A percentile compares a stretch with the other conserved stretches of the same genome.
Evolutionary conservation across 2,797 vertebrate species (phyloP).

Genomic region (Falco novaeseelandiae): DNA sequence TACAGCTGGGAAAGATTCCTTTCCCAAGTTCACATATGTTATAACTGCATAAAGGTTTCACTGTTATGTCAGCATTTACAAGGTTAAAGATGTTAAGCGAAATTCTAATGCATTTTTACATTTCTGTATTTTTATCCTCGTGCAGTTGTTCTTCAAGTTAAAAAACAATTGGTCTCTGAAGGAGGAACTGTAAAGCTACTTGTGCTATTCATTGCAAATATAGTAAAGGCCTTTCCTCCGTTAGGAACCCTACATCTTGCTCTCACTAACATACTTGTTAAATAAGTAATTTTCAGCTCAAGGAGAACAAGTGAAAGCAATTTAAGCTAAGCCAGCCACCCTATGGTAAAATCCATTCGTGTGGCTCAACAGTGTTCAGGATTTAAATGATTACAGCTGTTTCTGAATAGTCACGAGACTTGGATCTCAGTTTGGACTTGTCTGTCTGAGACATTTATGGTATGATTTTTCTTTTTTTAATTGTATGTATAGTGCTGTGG

Average conservation of each 20-base stretch:
- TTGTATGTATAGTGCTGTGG: not conserved
- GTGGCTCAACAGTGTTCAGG: not conserved
- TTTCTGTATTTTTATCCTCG: not conserved
- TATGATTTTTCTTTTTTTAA: not conserved
- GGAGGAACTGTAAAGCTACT: not conserved
- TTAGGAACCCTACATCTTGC: not conserved
- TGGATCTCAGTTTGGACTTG: slow-evolving; percentile 5
- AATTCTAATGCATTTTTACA: not conserved
- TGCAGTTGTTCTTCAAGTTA: not conserved
- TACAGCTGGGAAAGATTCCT: not conserved
- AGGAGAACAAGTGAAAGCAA: slow-evolving; percentile 5
- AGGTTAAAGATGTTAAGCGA: not conserved
- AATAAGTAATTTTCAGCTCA: slow-evolving; percentile 21
- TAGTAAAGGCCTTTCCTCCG: not conserved
- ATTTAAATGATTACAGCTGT: not conserved
- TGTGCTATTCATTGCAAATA: not conserved
- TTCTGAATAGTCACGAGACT: not conserved
- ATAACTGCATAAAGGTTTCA: not conserved
- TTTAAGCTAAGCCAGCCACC: not conserved
- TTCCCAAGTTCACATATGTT: not conserved
- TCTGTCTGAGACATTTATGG: not conserved
- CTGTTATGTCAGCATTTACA: not conserved
- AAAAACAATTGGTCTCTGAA: not conserved
- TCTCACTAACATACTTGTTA: not conserved
- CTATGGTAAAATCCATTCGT: not conserved